phyloP scores from a whole-genome alignment of 2,113 vertebrate species.

The Alectura lathami region DNA sequence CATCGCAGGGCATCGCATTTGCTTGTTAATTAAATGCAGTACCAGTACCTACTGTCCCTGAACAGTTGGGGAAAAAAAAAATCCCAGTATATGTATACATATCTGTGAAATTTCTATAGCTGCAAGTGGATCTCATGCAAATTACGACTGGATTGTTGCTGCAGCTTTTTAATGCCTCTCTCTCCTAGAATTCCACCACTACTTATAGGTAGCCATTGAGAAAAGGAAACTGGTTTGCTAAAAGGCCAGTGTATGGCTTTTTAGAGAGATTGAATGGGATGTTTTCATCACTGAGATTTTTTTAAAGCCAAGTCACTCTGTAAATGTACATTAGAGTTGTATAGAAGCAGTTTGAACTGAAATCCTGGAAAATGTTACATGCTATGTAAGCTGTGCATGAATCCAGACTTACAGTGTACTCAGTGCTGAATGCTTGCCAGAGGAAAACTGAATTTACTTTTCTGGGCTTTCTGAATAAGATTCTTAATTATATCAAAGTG shows the following conservation, averaged over 20 bases:
- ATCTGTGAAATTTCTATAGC: conserved; percentile 69
- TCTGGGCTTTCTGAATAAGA: conserved; percentile 41
- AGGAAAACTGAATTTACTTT: conserved; percentile 11
- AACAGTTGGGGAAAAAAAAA: conserved; percentile 62
- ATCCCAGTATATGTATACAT: conserved; percentile 62
- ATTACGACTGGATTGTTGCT: conserved; percentile 50
- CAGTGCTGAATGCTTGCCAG: background rate
- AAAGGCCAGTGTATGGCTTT: conserved; percentile 1
- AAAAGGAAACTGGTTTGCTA: conserved; percentile 19
- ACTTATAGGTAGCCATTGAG: background rate
- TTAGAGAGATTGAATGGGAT: conserved; percentile 41
- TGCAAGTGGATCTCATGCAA: conserved; percentile 58
- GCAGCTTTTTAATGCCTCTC: conserved; percentile 1
- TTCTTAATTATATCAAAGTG: conserved; percentile 47
- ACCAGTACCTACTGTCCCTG: conserved; percentile 70
- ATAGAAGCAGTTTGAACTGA: background rate
- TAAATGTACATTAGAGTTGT: conserved; percentile 1
- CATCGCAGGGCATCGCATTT: conserved; percentile 73
- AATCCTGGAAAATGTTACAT: conserved; percentile 3
- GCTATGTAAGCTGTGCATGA: conserved; percentile 10
- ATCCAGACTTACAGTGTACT: background rate
- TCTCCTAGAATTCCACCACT: background rate
- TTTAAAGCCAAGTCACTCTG: conserved; percentile 32
- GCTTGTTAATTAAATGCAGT: conserved; percentile 81
- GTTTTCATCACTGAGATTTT: conserved; percentile 30